These are phyloP conservation scores for Parapsyche elsis DNA, from an alignment of 1,140 invertebrate genomes.

Conservation along the genomic window DNA sequence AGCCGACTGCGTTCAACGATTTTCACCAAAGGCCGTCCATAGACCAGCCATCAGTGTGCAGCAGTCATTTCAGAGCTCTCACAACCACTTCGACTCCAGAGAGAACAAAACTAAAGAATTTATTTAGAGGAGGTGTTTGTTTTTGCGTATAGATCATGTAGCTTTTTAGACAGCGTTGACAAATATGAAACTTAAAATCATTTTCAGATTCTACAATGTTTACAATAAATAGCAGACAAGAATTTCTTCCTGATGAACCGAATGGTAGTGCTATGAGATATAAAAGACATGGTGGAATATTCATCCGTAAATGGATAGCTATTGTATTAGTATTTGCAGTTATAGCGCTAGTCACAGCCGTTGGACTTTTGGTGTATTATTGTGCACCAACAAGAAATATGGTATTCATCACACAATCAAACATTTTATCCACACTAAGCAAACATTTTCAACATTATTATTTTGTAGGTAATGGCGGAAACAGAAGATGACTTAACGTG, in stretches of 20 bases:
- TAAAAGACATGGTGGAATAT: conserved; percentile 62
- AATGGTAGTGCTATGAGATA: conserved; percentile 61
- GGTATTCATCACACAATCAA: too few species aligned
- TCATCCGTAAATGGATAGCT: conserved; percentile 62
- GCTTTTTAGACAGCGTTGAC: too few species aligned
- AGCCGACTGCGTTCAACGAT: background rate
- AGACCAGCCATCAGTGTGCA: conserved; percentile 28
- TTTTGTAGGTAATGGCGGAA: conserved; percentile 38
- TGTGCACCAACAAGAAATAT: conserved; percentile 55
- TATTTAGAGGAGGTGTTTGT: too few species aligned
- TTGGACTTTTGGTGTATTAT: conserved; percentile 64
- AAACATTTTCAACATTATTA: background rate
- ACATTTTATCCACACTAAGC: too few species aligned
- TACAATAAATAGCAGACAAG: conserved; percentile 64
- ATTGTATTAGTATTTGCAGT: conserved; percentile 59
- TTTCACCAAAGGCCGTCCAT: background rate
- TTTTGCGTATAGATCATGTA: too few species aligned
- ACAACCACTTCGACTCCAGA: conserved; percentile 44
- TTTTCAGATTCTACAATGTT: conserved; percentile 58
- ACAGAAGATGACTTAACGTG: conserved; percentile 51
- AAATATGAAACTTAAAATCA: background rate
- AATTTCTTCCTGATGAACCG: conserved; percentile 64
- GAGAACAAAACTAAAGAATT: background rate
- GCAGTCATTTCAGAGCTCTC: conserved; percentile 35
- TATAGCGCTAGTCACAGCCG: conserved; percentile 59